Evolutionary conservation across 1,140 invertebrate genomes (phyloP).

Genomic region (Drosophila melanica): DNA sequence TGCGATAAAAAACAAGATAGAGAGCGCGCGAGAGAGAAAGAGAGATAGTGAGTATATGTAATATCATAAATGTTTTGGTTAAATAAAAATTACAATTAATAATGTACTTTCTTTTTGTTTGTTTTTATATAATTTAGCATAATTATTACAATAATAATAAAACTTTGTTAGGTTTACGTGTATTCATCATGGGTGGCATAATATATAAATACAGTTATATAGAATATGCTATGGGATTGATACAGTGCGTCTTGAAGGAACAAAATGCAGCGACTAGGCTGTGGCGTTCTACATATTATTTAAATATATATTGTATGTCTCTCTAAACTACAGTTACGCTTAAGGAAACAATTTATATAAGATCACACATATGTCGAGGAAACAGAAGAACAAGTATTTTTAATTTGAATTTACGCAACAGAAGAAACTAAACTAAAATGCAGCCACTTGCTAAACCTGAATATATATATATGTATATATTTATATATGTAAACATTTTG

Average conservation of each 20-base stretch:
- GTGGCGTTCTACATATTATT: neutral
- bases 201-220: conserved; percentile 16
- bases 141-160: conserved; percentile 35
- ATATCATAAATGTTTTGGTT: neutral
- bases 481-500: conserved; percentile 21
- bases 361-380: conserved; percentile 36
- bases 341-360: conserved; percentile 29
- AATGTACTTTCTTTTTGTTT: neutral
- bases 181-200: conserved; percentile 34
- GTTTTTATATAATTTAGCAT: conserved; percentile 11
- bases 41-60: neutral
- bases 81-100: conserved; percentile 8
- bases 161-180: conserved; percentile 21
- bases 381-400: conserved; percentile 1
- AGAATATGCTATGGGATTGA: neutral
- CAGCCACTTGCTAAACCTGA: conserved; percentile 22
- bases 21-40: neutral
- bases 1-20: neutral
- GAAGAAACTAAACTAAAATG: conserved; percentile 33
- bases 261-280: conserved; percentile 8
- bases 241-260: neutral
- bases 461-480: conserved; percentile 19
- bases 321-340: conserved; percentile 12
- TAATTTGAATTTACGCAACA: neutral
- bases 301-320: neutral